Evolutionary conservation across 2,797 vertebrate species (phyloP).

Genomic region (Macrochelys suwanniensis): DNA sequence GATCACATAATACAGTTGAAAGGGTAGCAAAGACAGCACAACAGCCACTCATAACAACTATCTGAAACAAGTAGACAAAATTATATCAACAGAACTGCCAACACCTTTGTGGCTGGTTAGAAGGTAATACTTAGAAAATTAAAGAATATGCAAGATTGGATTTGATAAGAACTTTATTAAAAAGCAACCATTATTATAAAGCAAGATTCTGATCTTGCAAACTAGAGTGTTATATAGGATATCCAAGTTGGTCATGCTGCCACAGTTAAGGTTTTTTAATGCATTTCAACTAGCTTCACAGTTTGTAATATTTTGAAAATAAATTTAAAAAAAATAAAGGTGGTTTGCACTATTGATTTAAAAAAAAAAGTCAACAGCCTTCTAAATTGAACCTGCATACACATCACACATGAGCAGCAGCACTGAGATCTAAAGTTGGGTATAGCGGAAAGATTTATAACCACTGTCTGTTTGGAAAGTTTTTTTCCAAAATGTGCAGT

Average conservation of each 20-base stretch:
- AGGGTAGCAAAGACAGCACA: conserved; percentile 55
- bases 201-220: not conserved
- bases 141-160: not conserved
- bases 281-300: not conserved
- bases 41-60: conserved; percentile 62
- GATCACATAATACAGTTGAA: conserved; percentile 58
- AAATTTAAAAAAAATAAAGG: not conserved
- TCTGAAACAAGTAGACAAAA: conserved; percentile 14
- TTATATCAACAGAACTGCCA: not conserved
- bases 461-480: not conserved
- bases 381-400: not conserved
- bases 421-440: not conserved
- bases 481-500: not conserved
- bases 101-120: not conserved
- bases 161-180: not conserved
- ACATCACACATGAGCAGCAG: not conserved
- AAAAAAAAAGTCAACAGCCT: not conserved
- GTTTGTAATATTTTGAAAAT: not conserved
- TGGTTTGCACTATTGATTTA: not conserved
- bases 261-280: not conserved
- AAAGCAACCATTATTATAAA: not conserved
- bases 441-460: not conserved
- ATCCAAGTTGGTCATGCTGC: not conserved
- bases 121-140: not conserved
- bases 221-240: not conserved